A percentile compares a stretch with the other conserved stretches of the same genome.
These are phyloP conservation scores for Enteromius fasciolatus DNA, from an alignment of 2,797 vertebrate species.

Conservation along the genomic window DNA sequence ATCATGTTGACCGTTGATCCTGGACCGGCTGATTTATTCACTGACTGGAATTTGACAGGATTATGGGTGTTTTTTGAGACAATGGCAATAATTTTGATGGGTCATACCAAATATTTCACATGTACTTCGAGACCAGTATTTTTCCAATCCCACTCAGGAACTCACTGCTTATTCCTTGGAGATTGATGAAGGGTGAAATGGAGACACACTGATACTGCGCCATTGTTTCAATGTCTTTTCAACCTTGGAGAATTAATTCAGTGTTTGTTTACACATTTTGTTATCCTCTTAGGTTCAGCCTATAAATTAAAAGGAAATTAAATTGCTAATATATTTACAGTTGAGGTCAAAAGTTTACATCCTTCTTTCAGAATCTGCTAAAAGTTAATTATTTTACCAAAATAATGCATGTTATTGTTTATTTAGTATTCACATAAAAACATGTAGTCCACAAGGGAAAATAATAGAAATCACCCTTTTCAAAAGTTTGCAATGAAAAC, in stretches of 20 bases:
- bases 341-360: neutral
- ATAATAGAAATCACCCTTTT: neutral
- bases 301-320: too few species aligned
- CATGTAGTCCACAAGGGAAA: neutral
- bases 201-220: neutral
- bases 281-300: neutral
- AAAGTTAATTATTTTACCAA: too few species aligned
- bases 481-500: too few species aligned
- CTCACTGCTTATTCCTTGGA: neutral
- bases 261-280: neutral
- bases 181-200: neutral
- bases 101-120: neutral
- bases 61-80: neutral
- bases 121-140: neutral
- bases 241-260: neutral
- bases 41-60: too few species aligned
- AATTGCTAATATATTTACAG: too few species aligned
- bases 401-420: neutral
- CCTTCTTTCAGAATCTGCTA: too few species aligned
- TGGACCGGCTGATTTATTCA: too few species aligned
- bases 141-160: neutral
- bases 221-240: neutral
- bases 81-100: neutral
- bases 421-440: neutral
- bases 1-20: too few species aligned